A percentile compares a stretch with the other conserved stretches of the same genome.
Conservation (phyloP, 2,113 vertebrate species). For the Ramphastos sulfuratus region DNA sequence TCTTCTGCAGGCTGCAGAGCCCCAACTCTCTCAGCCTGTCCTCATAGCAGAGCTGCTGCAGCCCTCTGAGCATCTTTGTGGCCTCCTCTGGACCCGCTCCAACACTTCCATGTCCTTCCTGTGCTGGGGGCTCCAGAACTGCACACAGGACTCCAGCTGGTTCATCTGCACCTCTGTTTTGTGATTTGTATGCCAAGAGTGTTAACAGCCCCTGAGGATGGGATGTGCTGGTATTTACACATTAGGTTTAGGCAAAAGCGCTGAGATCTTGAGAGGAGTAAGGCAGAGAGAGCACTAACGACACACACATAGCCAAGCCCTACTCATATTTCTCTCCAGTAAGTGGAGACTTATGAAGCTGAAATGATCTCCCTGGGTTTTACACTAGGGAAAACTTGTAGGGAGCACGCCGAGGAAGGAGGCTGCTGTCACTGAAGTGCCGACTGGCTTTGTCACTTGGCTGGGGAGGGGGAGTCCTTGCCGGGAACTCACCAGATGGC, state of each 20-base stretch:
- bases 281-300: neutral
- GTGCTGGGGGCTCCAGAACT: no score
- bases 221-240: neutral
- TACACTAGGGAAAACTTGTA: neutral
- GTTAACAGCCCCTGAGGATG: neutral
- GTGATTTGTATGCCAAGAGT: neutral
- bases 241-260: neutral
- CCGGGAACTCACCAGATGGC: conserved; percentile 49
- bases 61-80: no score
- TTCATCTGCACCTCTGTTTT: neutral
- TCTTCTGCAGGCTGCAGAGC: no score
- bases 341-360: neutral
- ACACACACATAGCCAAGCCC: neutral
- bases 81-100: no score
- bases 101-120: no score
- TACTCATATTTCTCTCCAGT: neutral
- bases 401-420: neutral
- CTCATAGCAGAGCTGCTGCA: no score
- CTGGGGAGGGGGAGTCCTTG: neutral
- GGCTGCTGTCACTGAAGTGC: neutral
- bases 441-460: neutral
- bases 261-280: neutral
- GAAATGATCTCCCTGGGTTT: neutral
- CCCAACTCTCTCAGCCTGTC: no score
- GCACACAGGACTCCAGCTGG: no score